These are phyloP conservation scores for Turdus rufiventris DNA, from an alignment of 2,113 vertebrate genomes.

Conservation along the genomic window DNA sequence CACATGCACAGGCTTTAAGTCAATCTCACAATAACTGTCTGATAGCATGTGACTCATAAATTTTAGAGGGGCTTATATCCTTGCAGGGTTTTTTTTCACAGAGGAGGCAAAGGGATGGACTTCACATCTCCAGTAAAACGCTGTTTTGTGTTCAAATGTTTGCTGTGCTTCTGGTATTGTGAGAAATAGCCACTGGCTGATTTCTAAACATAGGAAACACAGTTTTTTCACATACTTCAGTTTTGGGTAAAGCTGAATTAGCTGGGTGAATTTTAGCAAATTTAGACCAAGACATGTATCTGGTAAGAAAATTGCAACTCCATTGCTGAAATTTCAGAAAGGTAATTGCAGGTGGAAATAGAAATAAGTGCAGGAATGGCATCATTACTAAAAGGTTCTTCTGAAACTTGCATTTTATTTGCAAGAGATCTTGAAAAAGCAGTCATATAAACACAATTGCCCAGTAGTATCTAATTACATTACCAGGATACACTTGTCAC, in stretches of 20 bases:
- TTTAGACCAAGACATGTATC: neutral
- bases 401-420: neutral
- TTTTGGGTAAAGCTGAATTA: neutral
- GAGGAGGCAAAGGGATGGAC: neutral
- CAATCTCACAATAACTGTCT: neutral
- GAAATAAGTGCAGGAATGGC: neutral
- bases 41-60: neutral
- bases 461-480: conserved; percentile 40
- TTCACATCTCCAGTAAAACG: neutral
- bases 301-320: neutral
- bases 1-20: neutral
- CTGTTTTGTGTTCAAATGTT: neutral
- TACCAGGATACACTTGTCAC: conserved; percentile 24
- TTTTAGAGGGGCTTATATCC: neutral
- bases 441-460: neutral
- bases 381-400: neutral
- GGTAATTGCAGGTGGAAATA: neutral
- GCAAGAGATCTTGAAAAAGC: neutral
- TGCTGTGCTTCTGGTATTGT: neutral
- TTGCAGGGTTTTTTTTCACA: neutral
- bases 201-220: neutral
- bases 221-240: neutral
- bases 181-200: neutral
- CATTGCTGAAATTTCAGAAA: neutral
- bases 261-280: neutral